Base-by-base conservation (phyloP, 2,797 vertebrate genomes). In the Danio choprae region DNA sequence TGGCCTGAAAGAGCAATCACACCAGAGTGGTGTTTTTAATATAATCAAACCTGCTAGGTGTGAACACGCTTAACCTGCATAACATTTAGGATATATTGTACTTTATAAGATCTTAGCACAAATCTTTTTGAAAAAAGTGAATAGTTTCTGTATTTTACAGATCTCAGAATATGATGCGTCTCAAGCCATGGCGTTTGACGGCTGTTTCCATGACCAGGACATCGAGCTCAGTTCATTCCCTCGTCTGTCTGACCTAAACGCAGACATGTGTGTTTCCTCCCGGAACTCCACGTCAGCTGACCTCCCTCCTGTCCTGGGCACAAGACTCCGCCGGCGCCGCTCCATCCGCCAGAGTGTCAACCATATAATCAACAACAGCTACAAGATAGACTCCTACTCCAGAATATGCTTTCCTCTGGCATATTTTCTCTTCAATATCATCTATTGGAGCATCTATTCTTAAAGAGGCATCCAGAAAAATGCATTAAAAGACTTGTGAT, bases 391-490 rank as follows among this genome's bases (percentile, higher is more conserved):
- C 91, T 96, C 95, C 0, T 98, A 98, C 88, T 98, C 96, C 15
- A 94, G 94, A 79, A 85, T 96, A 89, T 91, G 95, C 82, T 98
- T 98, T 91, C 96, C 96, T 59, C 82, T 93, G 78, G 93, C 95
- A 77, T 98, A 96, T 87, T 92, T 98, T 86, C 88, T 95, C 80
- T 98, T 98, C 89, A 97, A 98, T 87, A 92, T 95, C 87, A 94
- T 98, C 91, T 97, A 97, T 89, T 97, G 96, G 96, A 91, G 95
- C 87, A 86, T 96, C 88, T 97, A 97, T 90, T 91, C 95, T 65
- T 97, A 90, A 95, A 59, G 50, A 44, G 38, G 22, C 50, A 71
- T 43, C 7, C 53, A 58, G 12, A 56, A 77, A 29, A 58, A 9
- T 0, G 16, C 4, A 3, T 63, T 15, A 51, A 40, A 63, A 20